These are phyloP conservation scores for Pagetopsis macropterus DNA, from an alignment of 2,797 vertebrate species.

Conservation along the genomic window DNA sequence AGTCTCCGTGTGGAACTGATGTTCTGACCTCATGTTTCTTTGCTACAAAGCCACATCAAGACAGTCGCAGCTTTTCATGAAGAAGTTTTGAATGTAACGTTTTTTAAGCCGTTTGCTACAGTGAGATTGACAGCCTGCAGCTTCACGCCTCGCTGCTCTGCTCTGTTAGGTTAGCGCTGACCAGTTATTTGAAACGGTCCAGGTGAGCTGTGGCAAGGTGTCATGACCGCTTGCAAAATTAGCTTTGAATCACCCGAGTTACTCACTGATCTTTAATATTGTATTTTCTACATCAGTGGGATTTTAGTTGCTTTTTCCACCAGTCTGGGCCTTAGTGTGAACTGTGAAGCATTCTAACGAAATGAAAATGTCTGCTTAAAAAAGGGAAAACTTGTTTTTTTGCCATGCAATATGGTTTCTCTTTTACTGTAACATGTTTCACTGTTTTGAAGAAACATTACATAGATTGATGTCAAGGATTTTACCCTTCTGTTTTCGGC, in stretches of 20 bases:
- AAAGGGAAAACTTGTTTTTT: conserved; percentile 44
- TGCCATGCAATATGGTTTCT: conserved; percentile 15
- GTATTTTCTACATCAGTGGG: conserved; percentile 17
- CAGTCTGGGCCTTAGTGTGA: conserved; percentile 54
- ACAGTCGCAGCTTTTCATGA: conserved; percentile 43
- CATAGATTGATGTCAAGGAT: conserved; percentile 32
- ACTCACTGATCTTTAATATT: conserved; percentile 20
- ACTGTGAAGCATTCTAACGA: conserved; percentile 51
- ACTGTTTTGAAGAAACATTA: conserved; percentile 36
- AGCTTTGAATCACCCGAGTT: conserved; percentile 21
- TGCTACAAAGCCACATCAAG: conserved; percentile 14
- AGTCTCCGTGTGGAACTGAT: conserved; percentile 14
- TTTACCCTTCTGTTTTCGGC: conserved; percentile 20
- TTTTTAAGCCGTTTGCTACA: conserved; percentile 35
- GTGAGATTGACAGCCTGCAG: conserved; percentile 26
- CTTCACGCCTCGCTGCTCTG: conserved; percentile 8
- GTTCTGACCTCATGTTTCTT: conserved; percentile 51
- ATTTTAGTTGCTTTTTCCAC: conserved; percentile 22
- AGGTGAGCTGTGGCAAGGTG: conserved; percentile 16
- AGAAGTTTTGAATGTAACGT: conserved; percentile 59
- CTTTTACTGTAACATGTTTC: conserved; percentile 46
- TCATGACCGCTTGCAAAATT: conserved; percentile 14
- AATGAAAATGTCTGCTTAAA: conserved; percentile 28
- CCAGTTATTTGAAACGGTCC: conserved; percentile 17
- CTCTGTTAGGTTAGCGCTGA: conserved; percentile 22